Conservation (phyloP, 2,888 invertebrate species). For the Nipponacmea schrenckii region DNA sequence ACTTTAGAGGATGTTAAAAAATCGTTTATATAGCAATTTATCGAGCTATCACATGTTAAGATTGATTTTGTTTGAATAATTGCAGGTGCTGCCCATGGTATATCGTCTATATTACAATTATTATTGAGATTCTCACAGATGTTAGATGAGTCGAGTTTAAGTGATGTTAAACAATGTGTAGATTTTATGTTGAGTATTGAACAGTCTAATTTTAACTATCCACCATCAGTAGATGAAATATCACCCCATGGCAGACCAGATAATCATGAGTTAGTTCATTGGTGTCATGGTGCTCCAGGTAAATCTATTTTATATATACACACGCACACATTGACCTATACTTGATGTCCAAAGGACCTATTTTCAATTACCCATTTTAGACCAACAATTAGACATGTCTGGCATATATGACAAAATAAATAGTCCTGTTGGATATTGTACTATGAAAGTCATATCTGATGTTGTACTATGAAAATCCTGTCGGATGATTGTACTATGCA, state of each 20-base stretch:
- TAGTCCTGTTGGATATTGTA: too few relatives aligned
- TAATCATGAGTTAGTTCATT: constrained; percentile 81
- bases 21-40: neutral
- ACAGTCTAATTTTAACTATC: constrained; percentile 80
- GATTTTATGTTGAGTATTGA: constrained; percentile 78
- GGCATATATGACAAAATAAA: too few relatives aligned
- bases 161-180: constrained; percentile 75
- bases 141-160: constrained; percentile 72
- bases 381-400: too few relatives aligned
- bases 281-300: constrained; percentile 91
- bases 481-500: too few relatives aligned
- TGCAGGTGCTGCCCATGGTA: constrained; percentile 73
- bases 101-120: constrained; percentile 77
- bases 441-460: too few relatives aligned
- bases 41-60: neutral
- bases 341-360: too few relatives aligned
- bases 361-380: too few relatives aligned
- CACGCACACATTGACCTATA: neutral
- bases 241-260: constrained; percentile 58
- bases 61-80: constrained; percentile 6
- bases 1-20: neutral
- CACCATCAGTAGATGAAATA: constrained; percentile 80
- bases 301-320: constrained; percentile 18
- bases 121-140: constrained; percentile 75
- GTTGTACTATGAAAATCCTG: too few relatives aligned